Conservation (phyloP, 2,113 vertebrate genomes). For the Phalacrocorax pelagicus region DNA sequence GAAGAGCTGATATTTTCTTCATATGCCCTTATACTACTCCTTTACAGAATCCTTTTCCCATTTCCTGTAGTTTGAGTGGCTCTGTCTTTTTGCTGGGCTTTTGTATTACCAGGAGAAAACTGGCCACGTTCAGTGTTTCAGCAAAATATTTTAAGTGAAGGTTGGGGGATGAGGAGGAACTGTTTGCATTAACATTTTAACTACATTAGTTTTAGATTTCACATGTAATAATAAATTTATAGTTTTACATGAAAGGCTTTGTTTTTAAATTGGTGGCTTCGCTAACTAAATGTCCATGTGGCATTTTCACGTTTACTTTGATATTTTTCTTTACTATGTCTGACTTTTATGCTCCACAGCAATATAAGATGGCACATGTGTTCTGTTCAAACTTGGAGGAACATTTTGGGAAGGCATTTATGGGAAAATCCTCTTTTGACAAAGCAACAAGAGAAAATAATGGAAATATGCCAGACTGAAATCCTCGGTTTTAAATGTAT, state of each 20-base stretch:
- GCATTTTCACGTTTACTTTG: background rate
- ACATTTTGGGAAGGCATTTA: conserved; percentile 11
- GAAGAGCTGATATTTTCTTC: background rate
- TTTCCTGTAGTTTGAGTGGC: background rate
- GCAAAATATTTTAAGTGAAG: background rate
- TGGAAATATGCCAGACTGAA: conserved; percentile 46
- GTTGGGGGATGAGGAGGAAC: background rate
- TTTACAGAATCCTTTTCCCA: background rate
- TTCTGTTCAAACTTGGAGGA: background rate
- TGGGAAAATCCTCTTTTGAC: conserved; percentile 48
- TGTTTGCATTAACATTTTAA: background rate
- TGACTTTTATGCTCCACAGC: background rate
- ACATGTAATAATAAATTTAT: background rate
- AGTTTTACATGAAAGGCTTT: background rate
- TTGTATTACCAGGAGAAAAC: background rate
- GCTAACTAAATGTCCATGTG: background rate
- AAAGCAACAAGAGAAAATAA: conserved; percentile 2
- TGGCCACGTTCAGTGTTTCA: background rate
- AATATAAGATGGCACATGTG: background rate
- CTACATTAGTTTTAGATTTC: background rate
- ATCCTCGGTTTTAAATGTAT: conserved; percentile 37
- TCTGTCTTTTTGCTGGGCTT: background rate
- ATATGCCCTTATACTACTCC: background rate
- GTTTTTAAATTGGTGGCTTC: background rate
- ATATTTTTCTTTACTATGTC: background rate